Evolutionary conservation across 2,113 vertebrate genomes (phyloP).

Genomic region (Campylorhamphus procurvoides): DNA sequence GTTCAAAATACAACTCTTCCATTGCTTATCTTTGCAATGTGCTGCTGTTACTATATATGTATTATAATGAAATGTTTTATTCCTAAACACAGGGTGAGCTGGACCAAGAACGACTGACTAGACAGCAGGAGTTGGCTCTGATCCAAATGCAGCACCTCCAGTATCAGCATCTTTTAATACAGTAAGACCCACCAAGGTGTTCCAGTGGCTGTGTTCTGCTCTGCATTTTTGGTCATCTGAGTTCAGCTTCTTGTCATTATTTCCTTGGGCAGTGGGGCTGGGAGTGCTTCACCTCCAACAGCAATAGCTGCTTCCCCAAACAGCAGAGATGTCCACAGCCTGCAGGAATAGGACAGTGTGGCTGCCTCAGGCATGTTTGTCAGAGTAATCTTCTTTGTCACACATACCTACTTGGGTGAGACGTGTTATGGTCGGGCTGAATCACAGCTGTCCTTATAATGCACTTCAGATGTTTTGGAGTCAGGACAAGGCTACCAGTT

Average conservation of each 20-base stretch:
- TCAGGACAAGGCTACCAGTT: background rate
- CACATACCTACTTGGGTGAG: background rate
- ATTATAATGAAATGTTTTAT: background rate
- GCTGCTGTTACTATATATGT: background rate
- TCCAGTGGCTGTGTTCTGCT: background rate
- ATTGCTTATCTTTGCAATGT: background rate
- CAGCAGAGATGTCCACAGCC: fast-evolving
- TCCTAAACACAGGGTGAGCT: constrained; percentile 81
- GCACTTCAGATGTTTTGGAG: background rate
- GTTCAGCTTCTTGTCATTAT: background rate
- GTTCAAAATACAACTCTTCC: background rate
- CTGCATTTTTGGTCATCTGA: background rate
- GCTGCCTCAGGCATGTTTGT: background rate
- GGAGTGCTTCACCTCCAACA: background rate
- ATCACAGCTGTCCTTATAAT: background rate
- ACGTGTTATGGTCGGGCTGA: background rate
- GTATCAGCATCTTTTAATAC: constrained; percentile 94
- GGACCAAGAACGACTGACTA: constrained; percentile 92
- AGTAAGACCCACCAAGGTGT: constrained; percentile 77
- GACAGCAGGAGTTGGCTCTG: constrained; percentile 92
- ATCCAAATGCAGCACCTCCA: constrained; percentile 96
- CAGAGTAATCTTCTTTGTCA: background rate
- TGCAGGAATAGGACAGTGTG: background rate
- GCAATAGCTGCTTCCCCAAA: background rate
- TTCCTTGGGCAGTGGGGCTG: background rate